Evolutionary conservation across 2,797 vertebrate species (phyloP), one percentile per base, ranked within the genome.

Genomic region (Alcedo quadribrachys): DNA sequence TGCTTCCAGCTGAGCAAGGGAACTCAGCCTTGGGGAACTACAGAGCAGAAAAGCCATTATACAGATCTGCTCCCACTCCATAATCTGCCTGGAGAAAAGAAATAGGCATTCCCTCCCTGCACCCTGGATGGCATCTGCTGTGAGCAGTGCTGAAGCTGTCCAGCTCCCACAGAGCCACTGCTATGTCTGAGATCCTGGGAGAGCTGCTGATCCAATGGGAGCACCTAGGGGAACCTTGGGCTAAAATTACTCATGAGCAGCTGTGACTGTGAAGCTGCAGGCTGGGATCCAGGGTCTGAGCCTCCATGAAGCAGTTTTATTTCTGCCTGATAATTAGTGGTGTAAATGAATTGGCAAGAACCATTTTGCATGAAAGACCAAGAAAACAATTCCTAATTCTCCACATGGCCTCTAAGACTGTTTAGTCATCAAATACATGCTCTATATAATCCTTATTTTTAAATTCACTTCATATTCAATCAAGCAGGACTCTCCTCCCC

Each of bases 291-390:
- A 70, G 60, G 33, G 24, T 30, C 42, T 1, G 6, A 88, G 35
- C 32, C 69, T 33, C 69, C 62, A 27, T 25, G 28, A 48, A 66
- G 20, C 35, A 30, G 22, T 65, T 60, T 45, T 62, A 74, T 27
- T 90, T 50, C 69, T 89, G 69, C 60, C 45, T 68, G 63, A 55
- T 32, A 78, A 89, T 90, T 80, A 71, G 32, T 0, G 3, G 46
- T 48, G 51, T 33, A 85, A 91, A 92, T 45, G 30, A 83, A 83
- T 28, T 55, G 55, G 43, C 35, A 82, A 88, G 73, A 90, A 82
- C 60, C 17, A 15, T 71, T 90, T 76, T 79, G 50, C 55, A 27
- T 45, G 71, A 80, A 80, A 68, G 40, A 54, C 27, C 65, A 45
- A n/a, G 61, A 46, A 63, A 79, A 20, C 6, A 32, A 53, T 61